A percentile compares a stretch with the other conserved stretches of the same genome.
These are phyloP conservation scores for Furcula furcula DNA, from an alignment of 2,888 invertebrate genomes.

Conservation along the genomic window DNA sequence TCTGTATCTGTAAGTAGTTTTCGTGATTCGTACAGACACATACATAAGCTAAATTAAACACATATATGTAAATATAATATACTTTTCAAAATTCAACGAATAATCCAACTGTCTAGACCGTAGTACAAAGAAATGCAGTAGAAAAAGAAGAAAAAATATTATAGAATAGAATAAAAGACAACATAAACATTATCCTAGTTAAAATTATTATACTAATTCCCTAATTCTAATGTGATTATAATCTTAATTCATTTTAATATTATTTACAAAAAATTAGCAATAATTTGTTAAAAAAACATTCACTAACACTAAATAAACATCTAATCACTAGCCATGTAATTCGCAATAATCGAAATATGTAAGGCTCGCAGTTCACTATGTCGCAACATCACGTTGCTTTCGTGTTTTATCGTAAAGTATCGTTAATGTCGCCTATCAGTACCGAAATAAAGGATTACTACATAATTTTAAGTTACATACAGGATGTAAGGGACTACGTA, in stretches of 20 bases:
- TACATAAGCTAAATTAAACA: no score
- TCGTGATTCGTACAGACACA: no score
- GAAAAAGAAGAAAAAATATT: not conserved
- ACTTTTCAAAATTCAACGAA: no score
- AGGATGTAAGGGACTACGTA: no score
- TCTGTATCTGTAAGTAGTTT: no score
- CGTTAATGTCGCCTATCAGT: no score
- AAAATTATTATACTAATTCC: slow-evolving; percentile 20
- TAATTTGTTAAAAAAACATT: slow-evolving; percentile 50
- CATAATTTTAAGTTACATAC: no score
- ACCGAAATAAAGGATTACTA: no score
- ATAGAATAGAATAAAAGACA: slow-evolving; percentile 12
- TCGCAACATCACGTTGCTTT: no score
- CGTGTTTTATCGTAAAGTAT: no score
- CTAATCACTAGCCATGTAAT: slow-evolving; percentile 81
- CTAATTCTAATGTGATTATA: slow-evolving; percentile 31
- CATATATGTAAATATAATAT: no score
- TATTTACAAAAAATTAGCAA: slow-evolving; percentile 59
- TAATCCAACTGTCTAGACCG: no score
- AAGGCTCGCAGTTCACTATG: slow-evolving; percentile 23
- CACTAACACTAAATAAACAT: slow-evolving; percentile 67
- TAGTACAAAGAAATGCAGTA: slow-evolving; percentile 8
- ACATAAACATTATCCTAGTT: slow-evolving; percentile 22
- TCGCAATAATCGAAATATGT: slow-evolving; percentile 60
- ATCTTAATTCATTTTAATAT: slow-evolving; percentile 32